Conservation (phyloP, 2,797 vertebrate genomes). For the Urocyon cinereoargenteus region DNA sequence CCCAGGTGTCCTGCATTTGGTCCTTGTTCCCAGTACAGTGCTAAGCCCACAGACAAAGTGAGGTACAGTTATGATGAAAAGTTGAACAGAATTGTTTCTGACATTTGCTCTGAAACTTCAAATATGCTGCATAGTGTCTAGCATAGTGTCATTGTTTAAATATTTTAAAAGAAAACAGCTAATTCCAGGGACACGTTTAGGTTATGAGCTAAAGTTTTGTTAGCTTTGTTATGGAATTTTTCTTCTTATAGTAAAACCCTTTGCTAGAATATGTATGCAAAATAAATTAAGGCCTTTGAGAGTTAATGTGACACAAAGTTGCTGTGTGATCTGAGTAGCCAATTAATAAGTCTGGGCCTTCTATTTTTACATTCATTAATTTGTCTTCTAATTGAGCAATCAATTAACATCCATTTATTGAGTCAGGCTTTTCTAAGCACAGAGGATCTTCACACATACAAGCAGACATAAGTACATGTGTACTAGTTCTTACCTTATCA, state of each 20-base stretch:
- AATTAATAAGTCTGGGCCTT: background rate
- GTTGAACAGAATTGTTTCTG: background rate
- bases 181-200: background rate
- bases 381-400: constrained; percentile 20
- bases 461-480: background rate
- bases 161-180: background rate
- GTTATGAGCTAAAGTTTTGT: constrained; percentile 4
- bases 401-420: background rate
- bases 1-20: too few species aligned
- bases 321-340: background rate
- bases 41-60: background rate
- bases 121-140: background rate
- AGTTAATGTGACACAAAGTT: background rate
- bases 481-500: background rate
- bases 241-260: background rate
- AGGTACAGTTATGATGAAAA: background rate
- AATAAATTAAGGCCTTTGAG: background rate
- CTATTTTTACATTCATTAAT: constrained; percentile 38
- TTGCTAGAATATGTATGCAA: background rate
- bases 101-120: background rate
- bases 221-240: background rate
- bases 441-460: background rate
- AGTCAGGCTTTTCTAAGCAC: background rate
- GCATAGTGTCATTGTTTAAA: background rate
- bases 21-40: background rate